Conservation (phyloP, 2,888 invertebrate genomes). For the Pyrrhopygopsis socrates region DNA sequence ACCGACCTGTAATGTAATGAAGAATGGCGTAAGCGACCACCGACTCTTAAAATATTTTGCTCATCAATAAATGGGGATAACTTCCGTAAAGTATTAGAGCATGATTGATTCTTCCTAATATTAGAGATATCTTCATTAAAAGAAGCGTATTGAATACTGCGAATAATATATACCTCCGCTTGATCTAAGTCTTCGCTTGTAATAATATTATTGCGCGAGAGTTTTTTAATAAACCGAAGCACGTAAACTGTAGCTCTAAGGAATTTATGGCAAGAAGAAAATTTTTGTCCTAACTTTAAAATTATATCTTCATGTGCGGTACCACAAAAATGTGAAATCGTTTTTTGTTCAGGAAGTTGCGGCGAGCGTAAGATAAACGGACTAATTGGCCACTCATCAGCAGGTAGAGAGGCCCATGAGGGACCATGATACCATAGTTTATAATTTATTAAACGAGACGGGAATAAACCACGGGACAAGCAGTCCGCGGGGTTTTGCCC, state of each 20-base stretch:
- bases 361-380: background rate
- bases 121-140: background rate
- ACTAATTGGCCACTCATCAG: slow-evolving; percentile 1
- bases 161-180: slow-evolving; percentile 25
- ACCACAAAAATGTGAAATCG: background rate
- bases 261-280: background rate
- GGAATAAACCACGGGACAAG: background rate
- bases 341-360: background rate
- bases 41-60: background rate
- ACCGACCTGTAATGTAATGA: background rate
- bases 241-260: background rate
- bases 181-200: slow-evolving; percentile 14
- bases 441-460: background rate
- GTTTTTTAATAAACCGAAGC: slow-evolving; percentile 39
- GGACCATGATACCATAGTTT: slow-evolving; percentile 44
- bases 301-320: background rate
- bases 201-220: slow-evolving; percentile 30
- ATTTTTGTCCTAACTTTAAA: background rate
- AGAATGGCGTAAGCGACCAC: background rate
- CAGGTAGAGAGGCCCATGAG: background rate
- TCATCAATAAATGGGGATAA: slow-evolving; percentile 7
- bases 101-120: background rate
- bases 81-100: background rate
- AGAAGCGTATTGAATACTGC: background rate
- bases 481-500: background rate